These are phyloP conservation scores for Halocynthia aurantium DNA, from an alignment of 23 tunicate genomes.

Conservation along the genomic window DNA sequence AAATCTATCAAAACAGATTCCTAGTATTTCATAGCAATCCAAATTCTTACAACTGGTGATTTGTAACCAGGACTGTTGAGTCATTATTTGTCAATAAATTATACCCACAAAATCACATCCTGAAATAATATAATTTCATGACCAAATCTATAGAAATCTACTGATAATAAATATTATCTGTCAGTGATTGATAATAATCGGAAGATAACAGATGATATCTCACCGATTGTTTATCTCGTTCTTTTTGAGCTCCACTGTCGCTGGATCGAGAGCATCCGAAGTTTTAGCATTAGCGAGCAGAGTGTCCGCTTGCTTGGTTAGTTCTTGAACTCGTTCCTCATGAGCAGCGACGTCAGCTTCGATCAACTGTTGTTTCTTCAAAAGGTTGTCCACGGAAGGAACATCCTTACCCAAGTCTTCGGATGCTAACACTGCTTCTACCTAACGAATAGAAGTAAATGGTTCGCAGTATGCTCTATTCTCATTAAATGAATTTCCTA, in stretches of 20 bases:
- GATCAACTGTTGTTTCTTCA: slow-evolving; percentile 70
- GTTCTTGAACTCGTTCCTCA: slow-evolving; percentile 66
- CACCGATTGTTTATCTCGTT: slow-evolving; percentile 47
- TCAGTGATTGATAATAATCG: too few relatives aligned
- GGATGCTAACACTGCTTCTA: slow-evolving; percentile 63
- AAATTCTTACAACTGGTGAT: too few relatives aligned
- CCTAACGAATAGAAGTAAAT: slow-evolving; percentile 10
- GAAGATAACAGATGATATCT: background rate
- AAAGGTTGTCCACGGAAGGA: slow-evolving; percentile 71
- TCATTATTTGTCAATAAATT: too few relatives aligned
- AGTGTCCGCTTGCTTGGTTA: slow-evolving; percentile 35
- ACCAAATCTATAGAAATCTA: too few relatives aligned
- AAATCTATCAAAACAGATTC: slow-evolving; percentile 30
- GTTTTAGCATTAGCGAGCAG: slow-evolving; percentile 42
- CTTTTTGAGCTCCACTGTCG: slow-evolving; percentile 38
- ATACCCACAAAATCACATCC: too few relatives aligned
- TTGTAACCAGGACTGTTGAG: too few relatives aligned
- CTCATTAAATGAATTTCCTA: background rate
- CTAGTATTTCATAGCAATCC: too few relatives aligned
- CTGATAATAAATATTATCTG: too few relatives aligned
- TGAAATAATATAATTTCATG: too few relatives aligned
- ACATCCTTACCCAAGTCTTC: slow-evolving; percentile 92
- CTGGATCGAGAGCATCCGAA: slow-evolving; percentile 65
- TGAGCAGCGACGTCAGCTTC: slow-evolving; percentile 89
- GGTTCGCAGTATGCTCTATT: background rate